These are phyloP conservation scores for Rattus rattus DNA, from an alignment of 2,113 vertebrate species.

Conservation along the genomic window DNA sequence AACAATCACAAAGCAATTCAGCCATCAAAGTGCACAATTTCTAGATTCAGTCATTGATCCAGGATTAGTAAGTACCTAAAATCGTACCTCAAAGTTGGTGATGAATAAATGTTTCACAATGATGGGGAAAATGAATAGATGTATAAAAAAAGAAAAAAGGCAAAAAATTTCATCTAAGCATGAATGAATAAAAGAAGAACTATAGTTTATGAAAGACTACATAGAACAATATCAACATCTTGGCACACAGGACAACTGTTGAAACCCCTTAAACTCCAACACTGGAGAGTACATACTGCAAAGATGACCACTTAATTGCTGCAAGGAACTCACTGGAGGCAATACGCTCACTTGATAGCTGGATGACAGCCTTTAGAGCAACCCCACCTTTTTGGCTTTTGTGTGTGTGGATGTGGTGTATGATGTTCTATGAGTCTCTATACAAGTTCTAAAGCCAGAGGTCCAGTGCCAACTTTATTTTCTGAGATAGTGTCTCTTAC, in stretches of 20 bases:
- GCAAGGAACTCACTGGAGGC: neutral
- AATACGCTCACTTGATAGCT: neutral
- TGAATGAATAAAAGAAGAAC: neutral
- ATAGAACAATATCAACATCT: neutral
- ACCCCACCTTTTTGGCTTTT: neutral
- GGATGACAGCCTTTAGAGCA: neutral
- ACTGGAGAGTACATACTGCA: neutral
- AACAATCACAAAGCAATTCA: neutral
- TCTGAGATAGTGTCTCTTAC: neutral
- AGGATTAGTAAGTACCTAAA: neutral
- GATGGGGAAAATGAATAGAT: neutral
- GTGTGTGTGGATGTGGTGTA: neutral
- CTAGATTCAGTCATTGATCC: neutral
- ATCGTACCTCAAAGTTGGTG: neutral
- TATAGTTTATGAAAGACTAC: neutral
- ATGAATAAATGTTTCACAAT: neutral
- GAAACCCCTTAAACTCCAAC: conserved; percentile 2
- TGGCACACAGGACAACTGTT: neutral
- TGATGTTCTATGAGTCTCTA: no score
- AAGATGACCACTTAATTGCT: neutral
- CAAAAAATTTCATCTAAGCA: neutral
- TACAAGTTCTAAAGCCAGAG: neutral
- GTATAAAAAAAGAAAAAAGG: neutral
- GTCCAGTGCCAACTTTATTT: neutral
- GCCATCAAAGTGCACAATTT: neutral